These are phyloP conservation scores for Hystrix brachyura DNA, from an alignment of 2,113 vertebrate genomes.

Conservation along the genomic window DNA sequence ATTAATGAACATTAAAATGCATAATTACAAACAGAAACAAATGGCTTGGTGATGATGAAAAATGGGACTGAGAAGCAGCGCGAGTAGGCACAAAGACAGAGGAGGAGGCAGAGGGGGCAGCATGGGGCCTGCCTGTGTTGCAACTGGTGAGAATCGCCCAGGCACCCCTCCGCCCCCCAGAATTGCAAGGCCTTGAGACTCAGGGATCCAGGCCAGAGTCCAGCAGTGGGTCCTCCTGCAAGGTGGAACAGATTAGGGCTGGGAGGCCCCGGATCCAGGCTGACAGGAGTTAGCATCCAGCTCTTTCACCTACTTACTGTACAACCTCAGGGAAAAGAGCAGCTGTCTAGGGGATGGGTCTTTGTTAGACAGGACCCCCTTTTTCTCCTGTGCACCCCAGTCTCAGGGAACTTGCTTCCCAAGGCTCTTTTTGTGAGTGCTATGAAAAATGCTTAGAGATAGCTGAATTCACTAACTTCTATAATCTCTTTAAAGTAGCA, in stretches of 20 bases:
- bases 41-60: slow-evolving; percentile 69
- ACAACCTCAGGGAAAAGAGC: not conserved
- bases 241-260: not conserved
- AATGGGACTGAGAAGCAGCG: not conserved
- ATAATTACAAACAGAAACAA: slow-evolving; percentile 85
- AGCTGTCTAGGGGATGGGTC: not conserved
- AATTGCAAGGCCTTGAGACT: not conserved
- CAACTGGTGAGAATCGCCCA: too few relatives aligned
- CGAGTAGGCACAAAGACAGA: not conserved
- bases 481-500: slow-evolving; percentile 48
- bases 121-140: not conserved
- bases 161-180: not conserved
- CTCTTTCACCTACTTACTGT: not conserved
- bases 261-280: not conserved
- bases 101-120: not conserved
- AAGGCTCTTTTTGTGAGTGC: not conserved
- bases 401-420: not conserved
- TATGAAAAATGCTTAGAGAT: not conserved
- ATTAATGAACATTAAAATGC: slow-evolving; percentile 83
- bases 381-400: not conserved
- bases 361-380: not conserved
- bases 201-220: not conserved
- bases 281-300: not conserved
- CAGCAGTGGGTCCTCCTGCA: not conserved
- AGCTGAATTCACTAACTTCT: not conserved